phyloP scores from a whole-genome alignment of 2,888 invertebrate species.

The Zeuzera pyrina region DNA sequence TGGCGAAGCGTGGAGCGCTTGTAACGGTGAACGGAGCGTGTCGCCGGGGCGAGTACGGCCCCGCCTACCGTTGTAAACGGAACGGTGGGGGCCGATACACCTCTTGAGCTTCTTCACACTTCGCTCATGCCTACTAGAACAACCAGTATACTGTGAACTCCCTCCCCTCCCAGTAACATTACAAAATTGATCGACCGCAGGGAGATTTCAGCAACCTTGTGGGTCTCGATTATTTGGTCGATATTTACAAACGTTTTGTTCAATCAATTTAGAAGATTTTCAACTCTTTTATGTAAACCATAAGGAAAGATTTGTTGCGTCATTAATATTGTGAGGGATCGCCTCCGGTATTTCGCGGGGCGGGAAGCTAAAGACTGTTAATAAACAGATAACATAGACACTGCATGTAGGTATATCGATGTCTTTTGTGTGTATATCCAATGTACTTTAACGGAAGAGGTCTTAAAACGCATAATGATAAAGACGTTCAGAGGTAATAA shows the following conservation, averaged over 20 bases:
- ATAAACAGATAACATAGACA: conserved; percentile 49
- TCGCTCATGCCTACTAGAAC: conserved; percentile 60
- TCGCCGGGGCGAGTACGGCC: conserved; percentile 33
- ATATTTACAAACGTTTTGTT: conserved; percentile 23
- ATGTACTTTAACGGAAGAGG: too few relatives aligned
- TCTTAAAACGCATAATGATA: too few relatives aligned
- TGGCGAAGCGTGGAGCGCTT: conserved; percentile 50
- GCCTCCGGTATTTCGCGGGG: conserved; percentile 48
- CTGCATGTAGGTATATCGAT: too few relatives aligned
- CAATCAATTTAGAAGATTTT: conserved; percentile 20
- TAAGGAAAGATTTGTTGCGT: conserved; percentile 13
- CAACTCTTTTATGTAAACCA: conserved; percentile 13
- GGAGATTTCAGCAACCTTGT: conserved; percentile 8
- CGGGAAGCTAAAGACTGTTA: conserved; percentile 51
- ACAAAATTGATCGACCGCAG: too few relatives aligned
- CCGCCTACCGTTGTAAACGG: conserved; percentile 55
- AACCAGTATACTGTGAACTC: conserved; percentile 35
- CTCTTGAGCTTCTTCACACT: conserved; percentile 69
- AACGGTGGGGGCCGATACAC: conserved; percentile 52
- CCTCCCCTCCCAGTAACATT: conserved; percentile 22
- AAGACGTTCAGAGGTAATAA: too few relatives aligned
- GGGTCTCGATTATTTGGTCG: conserved; percentile 32
- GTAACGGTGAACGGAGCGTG: conserved; percentile 41
- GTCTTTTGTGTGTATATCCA: too few relatives aligned
- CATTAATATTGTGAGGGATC: conserved; percentile 19